Conservation (phyloP, 2,888 invertebrate genomes). For the Xestia rhomboidea region DNA sequence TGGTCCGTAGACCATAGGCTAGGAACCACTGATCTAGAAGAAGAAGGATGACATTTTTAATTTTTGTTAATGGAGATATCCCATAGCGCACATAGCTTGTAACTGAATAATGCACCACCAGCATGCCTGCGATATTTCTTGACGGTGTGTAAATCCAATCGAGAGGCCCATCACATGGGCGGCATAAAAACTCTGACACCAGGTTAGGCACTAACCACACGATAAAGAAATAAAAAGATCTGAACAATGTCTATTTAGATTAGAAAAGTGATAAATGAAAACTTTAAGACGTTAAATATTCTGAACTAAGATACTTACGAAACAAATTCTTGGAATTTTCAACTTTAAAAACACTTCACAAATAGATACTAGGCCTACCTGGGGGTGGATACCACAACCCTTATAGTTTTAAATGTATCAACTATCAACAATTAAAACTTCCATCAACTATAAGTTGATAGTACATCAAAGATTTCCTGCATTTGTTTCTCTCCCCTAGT, state of each 20-base stretch:
- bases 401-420: conserved; percentile 13
- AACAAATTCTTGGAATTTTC: not conserved
- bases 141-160: too few relatives aligned
- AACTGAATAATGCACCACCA: not conserved
- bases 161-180: too few relatives aligned
- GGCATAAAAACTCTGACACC: too few relatives aligned
- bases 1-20: too few relatives aligned
- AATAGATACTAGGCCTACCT: not conserved
- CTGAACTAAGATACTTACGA: not conserved
- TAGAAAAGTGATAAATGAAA: not conserved
- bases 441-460: not conserved
- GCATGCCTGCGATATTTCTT: too few relatives aligned
- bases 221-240: too few relatives aligned
- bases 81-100: not conserved
- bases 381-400: not conserved
- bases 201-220: too few relatives aligned
- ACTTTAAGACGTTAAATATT: not conserved
- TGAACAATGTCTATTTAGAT: not conserved
- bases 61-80: not conserved
- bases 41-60: too few relatives aligned
- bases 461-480: not conserved
- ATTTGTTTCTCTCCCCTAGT: not conserved
- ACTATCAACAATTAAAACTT: conserved; percentile 44
- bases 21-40: too few relatives aligned
- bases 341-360: not conserved